Conservation (phyloP, 2,113 vertebrate genomes). For the Cottus gobio region DNA sequence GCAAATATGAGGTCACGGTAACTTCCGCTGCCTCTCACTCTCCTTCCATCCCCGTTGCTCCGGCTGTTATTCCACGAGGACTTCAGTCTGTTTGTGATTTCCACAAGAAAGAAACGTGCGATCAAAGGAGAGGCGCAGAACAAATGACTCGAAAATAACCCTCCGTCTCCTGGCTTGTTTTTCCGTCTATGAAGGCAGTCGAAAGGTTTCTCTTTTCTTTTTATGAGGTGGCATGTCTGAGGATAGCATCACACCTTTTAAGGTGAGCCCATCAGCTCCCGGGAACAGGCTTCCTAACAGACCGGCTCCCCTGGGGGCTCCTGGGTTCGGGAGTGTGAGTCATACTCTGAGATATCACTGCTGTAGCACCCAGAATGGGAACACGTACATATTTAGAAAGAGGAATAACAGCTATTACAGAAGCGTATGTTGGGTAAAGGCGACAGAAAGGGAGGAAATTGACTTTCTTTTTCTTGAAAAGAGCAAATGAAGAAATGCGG, state of each 20-base stretch:
- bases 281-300: constrained; percentile 70
- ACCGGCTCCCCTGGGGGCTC: constrained; percentile 63
- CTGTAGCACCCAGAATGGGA: constrained; percentile 34
- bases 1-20: constrained; percentile 5
- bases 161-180: constrained; percentile 45
- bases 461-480: background rate
- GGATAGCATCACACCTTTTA: constrained; percentile 68
- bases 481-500: background rate
- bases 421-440: background rate
- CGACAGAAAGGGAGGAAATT: background rate
- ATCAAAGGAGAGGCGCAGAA: constrained; percentile 61
- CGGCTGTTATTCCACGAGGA: constrained; percentile 39
- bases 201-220: constrained; percentile 47
- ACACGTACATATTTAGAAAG: constrained; percentile 28
- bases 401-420: background rate
- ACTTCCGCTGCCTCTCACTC: background rate
- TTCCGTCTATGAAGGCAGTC: constrained; percentile 30
- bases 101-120: constrained; percentile 66
- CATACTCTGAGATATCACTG: constrained; percentile 58
- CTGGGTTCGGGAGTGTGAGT: constrained; percentile 55
- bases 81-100: constrained; percentile 56
- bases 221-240: constrained; percentile 59
- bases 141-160: constrained; percentile 62
- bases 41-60: constrained; percentile 1
- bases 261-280: constrained; percentile 71